Conservation (phyloP, 1,140 invertebrate genomes). For the Leptopilina clavipes region DNA sequence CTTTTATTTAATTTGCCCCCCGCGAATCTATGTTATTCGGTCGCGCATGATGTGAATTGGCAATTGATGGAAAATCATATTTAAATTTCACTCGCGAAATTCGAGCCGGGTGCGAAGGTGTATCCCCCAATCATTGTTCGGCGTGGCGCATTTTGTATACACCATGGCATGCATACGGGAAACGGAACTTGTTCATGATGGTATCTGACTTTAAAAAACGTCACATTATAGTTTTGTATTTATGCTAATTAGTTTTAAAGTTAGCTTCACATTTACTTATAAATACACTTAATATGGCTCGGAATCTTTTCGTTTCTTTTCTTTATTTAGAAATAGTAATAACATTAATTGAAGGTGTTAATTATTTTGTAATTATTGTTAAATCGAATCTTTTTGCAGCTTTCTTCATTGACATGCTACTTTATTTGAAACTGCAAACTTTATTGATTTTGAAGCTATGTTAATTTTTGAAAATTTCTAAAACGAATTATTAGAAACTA, state of each 20-base stretch:
- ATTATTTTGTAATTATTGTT: too few relatives aligned
- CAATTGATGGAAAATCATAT: constrained; percentile 73
- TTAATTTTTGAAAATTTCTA: too few relatives aligned
- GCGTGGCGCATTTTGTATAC: constrained; percentile 48
- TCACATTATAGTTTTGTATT: background rate
- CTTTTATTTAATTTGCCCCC: constrained; percentile 75
- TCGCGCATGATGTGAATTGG: constrained; percentile 72
- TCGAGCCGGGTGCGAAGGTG: constrained; percentile 42
- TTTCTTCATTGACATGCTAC: too few relatives aligned
- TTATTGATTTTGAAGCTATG: too few relatives aligned
- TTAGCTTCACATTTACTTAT: too few relatives aligned
- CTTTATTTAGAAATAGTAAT: too few relatives aligned
- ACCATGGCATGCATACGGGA: constrained; percentile 57
- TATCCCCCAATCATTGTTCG: constrained; percentile 24
- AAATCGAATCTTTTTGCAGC: too few relatives aligned
- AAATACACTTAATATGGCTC: background rate
- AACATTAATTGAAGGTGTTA: too few relatives aligned
- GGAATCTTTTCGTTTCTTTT: background rate
- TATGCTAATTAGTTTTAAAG: background rate
- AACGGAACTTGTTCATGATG: constrained; percentile 59
- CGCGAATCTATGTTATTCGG: constrained; percentile 75
- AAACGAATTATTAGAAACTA: too few relatives aligned
- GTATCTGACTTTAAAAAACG: constrained; percentile 22
- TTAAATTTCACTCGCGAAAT: constrained; percentile 73
- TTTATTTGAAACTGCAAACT: too few relatives aligned